Percentiles rank a stretch among this genome's conserved stretches.
phyloP scores from a whole-genome alignment of 37 sponge, comb jelly and placozoan genomes.

The Beroe ovata region DNA sequence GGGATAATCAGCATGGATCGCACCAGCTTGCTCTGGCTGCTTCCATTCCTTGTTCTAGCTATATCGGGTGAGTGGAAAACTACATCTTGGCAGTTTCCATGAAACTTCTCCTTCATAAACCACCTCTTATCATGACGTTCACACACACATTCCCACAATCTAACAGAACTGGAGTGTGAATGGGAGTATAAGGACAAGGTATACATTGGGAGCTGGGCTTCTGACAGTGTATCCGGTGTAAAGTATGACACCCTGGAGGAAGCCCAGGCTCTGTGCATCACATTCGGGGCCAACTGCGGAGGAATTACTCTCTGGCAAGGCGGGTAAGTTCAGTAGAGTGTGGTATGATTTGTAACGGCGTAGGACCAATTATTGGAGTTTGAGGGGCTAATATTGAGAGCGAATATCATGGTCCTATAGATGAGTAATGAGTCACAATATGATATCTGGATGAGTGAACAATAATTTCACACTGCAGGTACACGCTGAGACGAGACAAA shows the following conservation, averaged over 20 bases:
- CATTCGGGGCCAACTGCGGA: conserved; percentile 50
- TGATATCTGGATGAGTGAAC: too few species aligned
- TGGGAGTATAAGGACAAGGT: conserved; percentile 51
- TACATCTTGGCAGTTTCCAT: too few species aligned
- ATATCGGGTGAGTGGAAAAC: too few species aligned
- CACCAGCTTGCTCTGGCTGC: neutral
- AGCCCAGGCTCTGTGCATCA: neutral
- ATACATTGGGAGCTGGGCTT: conserved; percentile 6
- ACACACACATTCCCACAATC: too few species aligned
- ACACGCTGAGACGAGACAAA: neutral
- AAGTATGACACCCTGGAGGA: conserved; percentile 34
- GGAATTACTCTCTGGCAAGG: conserved; percentile 17
- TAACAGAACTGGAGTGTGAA: conserved; percentile 35
- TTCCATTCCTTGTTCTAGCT: neutral
- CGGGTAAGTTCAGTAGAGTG: conserved; percentile 41
- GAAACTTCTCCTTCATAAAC: too few species aligned
- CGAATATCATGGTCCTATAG: too few species aligned
- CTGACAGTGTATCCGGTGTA: neutral
- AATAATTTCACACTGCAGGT: conserved; percentile 4
- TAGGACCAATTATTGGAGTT: too few species aligned
- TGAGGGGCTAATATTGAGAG: too few species aligned
- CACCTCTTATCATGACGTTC: neutral
- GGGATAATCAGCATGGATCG: too few species aligned
- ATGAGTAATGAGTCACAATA: too few species aligned
- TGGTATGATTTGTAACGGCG: too few species aligned